These are phyloP conservation scores for Trematomus bernacchii DNA, from an alignment of 2,797 vertebrate species.

Conservation along the genomic window DNA sequence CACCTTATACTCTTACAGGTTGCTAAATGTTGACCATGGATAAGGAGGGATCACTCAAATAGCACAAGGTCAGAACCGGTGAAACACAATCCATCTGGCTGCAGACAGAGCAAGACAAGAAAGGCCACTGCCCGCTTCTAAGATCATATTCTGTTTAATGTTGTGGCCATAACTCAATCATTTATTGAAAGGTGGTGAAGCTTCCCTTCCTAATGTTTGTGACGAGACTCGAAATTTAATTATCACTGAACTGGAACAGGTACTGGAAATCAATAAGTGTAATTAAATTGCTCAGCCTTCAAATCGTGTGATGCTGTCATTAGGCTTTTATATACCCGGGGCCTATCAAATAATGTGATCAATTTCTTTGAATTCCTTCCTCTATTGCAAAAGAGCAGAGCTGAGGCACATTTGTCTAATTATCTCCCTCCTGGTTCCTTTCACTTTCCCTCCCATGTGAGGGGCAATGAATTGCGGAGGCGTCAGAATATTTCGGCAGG, in stretches of 20 bases:
- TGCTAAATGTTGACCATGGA: slow-evolving; percentile 37
- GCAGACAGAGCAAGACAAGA: slow-evolving; percentile 32
- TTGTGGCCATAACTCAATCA: slow-evolving; percentile 34
- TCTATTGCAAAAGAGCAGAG: slow-evolving; percentile 28
- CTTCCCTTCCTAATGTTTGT: slow-evolving; percentile 48
- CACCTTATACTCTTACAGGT: slow-evolving; percentile 26
- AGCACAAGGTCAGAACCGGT: slow-evolving; percentile 15
- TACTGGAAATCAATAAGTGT: slow-evolving; percentile 75
- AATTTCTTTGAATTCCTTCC: slow-evolving; percentile 61
- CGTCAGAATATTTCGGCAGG: slow-evolving; percentile 33
- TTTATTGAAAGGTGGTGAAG: slow-evolving; percentile 29
- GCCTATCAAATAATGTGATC: slow-evolving; percentile 74
- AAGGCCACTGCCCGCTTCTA: slow-evolving; percentile 16
- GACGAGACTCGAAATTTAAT: slow-evolving; percentile 62
- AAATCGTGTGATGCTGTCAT: slow-evolving; percentile 63
- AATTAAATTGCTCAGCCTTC: slow-evolving; percentile 72
- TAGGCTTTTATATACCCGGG: slow-evolving; percentile 57
- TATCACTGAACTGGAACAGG: slow-evolving; percentile 66
- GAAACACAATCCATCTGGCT: slow-evolving; percentile 29
- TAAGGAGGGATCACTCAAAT: slow-evolving; percentile 22
- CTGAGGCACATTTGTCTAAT: slow-evolving; percentile 52
- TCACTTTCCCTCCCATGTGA: slow-evolving; percentile 34
- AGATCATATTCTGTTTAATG: slow-evolving; percentile 30
- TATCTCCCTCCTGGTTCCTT: slow-evolving; percentile 54
- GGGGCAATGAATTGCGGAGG: slow-evolving; percentile 27